Percentiles rank a stretch among this genome's conserved stretches.
Conservation (phyloP, 2,888 invertebrate genomes). For the Rhopalosiphum nymphaeae region DNA sequence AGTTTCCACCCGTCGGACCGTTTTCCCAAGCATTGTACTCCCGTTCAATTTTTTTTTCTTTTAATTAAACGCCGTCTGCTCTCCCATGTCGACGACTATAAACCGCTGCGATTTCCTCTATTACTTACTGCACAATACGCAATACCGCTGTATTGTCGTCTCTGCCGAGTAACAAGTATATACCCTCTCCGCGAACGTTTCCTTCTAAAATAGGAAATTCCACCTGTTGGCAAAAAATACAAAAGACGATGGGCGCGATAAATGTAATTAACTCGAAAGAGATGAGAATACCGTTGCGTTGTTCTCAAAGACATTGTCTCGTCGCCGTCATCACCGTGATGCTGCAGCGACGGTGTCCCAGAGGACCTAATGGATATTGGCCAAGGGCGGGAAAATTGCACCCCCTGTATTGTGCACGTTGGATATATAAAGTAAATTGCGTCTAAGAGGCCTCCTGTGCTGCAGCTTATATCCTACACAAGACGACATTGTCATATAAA, state of each 20-base stretch:
- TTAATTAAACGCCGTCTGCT: slow-evolving; percentile 49
- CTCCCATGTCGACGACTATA: slow-evolving; percentile 23
- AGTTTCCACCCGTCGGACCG: neutral
- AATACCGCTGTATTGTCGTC: slow-evolving; percentile 10
- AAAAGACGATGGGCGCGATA: slow-evolving; percentile 37
- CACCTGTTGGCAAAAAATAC: slow-evolving; percentile 48
- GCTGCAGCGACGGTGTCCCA: slow-evolving; percentile 21
- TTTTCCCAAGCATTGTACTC: neutral
- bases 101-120: neutral
- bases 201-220: slow-evolving; percentile 50
- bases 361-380: slow-evolving; percentile 62
- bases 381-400: neutral
- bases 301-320: slow-evolving; percentile 51
- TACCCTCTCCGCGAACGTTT: neutral
- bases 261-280: slow-evolving; percentile 62
- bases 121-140: neutral
- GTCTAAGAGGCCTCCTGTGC: slow-evolving; percentile 45
- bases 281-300: slow-evolving; percentile 47
- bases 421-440: slow-evolving; percentile 63
- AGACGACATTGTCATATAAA: slow-evolving; percentile 52
- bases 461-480: neutral
- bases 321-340: neutral
- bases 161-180: slow-evolving; percentile 45
- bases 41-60: slow-evolving; percentile 30
- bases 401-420: slow-evolving; percentile 45